Evolutionary conservation across 2,113 vertebrate genomes (phyloP), one percentile per base, ranked within the genome.

Genomic region (Equus quagga): DNA sequence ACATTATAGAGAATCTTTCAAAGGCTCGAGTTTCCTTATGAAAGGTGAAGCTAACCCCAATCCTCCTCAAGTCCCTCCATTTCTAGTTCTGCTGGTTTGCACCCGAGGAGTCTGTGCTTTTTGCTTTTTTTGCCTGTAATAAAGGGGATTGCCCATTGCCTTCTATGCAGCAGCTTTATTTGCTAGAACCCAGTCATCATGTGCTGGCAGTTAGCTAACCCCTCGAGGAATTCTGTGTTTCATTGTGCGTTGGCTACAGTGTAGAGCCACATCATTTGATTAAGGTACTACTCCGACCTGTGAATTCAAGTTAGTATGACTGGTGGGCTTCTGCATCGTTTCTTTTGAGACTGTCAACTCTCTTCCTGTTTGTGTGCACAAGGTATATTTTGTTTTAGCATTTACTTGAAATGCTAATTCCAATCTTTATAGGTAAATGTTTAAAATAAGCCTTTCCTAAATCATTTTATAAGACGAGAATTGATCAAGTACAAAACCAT

Each of bases 141-240:
- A 67, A 86, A 69, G 23, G 33, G 1, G 14, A 78, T 91, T 96
- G 95, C 58, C 46, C 46, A 62, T 73, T 93, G 28, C 67, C 18
- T 82, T 94, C 36, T 80, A 49, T 67, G 93, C 56, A 94, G 18
- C 28, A 88, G 86, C 49, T 85, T 96, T 96, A 78, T 91, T 98
- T 83, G 64, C 58, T 95, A 58, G 49, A 89, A 83, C 86, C 56
- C 67, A 58, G 23, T 62, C 72, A 95, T 95, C 89, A 92, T 70
- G 64, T 69, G 65, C 8, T 87, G 10, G 72, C 31, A 90, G 46
- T 97, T 92, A 92, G 95, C 87, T 90, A 92, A 86, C 58, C 79
- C 44, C 46, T 31, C 19, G 51, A 89, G 56, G 75, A 79, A 95
- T 95, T 94, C 23, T 54, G 19, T 78, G 28, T 88, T 93, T 86